Evolutionary conservation across 2,113 vertebrate genomes (phyloP).

Genomic region (Canis aureus): DNA sequence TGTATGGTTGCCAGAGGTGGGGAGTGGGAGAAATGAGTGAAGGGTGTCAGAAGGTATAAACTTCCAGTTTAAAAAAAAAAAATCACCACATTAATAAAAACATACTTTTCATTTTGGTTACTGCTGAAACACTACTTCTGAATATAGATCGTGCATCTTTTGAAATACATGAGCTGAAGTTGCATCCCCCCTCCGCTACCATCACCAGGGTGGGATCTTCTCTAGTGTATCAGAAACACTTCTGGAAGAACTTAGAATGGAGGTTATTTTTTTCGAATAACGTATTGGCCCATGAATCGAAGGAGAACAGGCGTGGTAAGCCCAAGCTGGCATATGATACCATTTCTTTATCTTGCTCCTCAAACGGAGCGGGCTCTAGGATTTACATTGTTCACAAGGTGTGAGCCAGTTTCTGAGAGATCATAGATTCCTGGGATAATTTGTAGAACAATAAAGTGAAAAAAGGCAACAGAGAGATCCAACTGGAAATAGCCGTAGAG

Average conservation of each 20-base stretch:
- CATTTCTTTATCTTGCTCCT: not conserved
- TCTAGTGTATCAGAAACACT: not conserved
- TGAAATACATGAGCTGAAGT: not conserved
- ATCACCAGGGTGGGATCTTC: not conserved
- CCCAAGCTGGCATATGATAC: not conserved
- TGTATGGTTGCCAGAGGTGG: not conserved
- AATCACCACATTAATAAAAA: slow-evolving; percentile 19
- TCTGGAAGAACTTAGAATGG: not conserved
- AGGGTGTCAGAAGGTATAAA: not conserved
- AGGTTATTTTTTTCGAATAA: not conserved
- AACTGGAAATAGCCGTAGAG: not conserved
- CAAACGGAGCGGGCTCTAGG: not conserved
- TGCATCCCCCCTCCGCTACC: not conserved
- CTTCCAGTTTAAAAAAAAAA: not conserved
- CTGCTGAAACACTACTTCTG: not conserved
- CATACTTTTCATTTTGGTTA: not conserved
- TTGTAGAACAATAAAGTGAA: not conserved
- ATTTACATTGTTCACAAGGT: not conserved
- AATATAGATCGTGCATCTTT: slow-evolving; percentile 9
- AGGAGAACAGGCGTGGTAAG: not conserved
- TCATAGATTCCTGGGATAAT: not conserved
- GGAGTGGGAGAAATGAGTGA: not conserved
- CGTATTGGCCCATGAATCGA: not conserved
- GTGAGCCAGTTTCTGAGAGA: not conserved
- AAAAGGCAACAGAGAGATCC: not conserved